These are phyloP conservation scores for Drosophila parabipectinata DNA, from an alignment of 1,140 invertebrate genomes.

Conservation along the genomic window DNA sequence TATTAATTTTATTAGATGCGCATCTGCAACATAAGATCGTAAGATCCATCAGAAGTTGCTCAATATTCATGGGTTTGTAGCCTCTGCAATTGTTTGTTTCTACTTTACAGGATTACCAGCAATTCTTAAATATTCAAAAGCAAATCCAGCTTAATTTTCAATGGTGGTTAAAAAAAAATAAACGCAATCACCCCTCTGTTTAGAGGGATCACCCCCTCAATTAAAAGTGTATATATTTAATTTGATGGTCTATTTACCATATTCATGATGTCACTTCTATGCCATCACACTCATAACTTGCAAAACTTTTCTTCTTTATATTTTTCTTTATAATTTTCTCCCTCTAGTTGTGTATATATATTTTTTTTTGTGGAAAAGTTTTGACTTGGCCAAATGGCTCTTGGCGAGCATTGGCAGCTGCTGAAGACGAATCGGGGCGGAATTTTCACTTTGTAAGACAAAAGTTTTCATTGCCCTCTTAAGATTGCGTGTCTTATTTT, in stretches of 20 bases:
- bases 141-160: slow-evolving; percentile 21
- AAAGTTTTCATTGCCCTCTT: slow-evolving; percentile 75
- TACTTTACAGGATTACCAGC: not conserved
- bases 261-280: slow-evolving; percentile 51
- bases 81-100: not conserved
- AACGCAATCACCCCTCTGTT: slow-evolving; percentile 9
- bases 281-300: slow-evolving; percentile 34
- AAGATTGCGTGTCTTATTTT: slow-evolving; percentile 73
- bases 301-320: slow-evolving; percentile 28
- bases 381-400: slow-evolving; percentile 22
- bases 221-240: slow-evolving; percentile 51
- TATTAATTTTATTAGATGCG: slow-evolving; percentile 60
- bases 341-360: not conserved
- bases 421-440: slow-evolving; percentile 40
- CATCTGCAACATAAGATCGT: slow-evolving; percentile 45
- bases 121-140: slow-evolving; percentile 27
- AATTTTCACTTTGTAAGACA: slow-evolving; percentile 70
- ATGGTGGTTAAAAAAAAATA: slow-evolving; percentile 14
- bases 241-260: slow-evolving; percentile 50
- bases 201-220: slow-evolving; percentile 14
- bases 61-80: not conserved
- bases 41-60: slow-evolving; percentile 11
- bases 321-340: slow-evolving; percentile 2
- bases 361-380: slow-evolving; percentile 23
- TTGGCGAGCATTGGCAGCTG: slow-evolving; percentile 56